A percentile compares a stretch with the other conserved stretches of the same genome.
These are phyloP conservation scores for Phaedon cochleariae DNA, from an alignment of 2,888 invertebrate species.

Conservation along the genomic window DNA sequence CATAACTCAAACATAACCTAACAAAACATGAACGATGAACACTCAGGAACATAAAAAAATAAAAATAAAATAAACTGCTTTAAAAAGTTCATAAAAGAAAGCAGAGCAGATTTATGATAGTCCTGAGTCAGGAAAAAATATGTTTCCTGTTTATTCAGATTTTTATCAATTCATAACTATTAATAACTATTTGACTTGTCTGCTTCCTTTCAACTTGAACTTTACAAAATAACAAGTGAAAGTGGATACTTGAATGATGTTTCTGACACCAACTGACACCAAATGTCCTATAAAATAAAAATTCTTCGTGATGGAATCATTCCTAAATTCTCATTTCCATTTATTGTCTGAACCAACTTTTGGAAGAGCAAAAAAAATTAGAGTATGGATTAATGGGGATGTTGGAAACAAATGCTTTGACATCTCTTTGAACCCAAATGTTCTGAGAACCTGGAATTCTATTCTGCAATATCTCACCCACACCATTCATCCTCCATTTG, in stretches of 20 bases:
- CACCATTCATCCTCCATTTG: conserved; percentile 25
- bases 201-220: no score
- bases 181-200: no score
- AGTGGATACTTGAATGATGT: background rate
- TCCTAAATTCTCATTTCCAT: background rate
- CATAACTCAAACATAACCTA: no score
- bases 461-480: conserved; percentile 26
- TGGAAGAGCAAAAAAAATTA: conserved; percentile 30
- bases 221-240: no score
- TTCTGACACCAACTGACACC: background rate
- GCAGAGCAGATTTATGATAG: no score
- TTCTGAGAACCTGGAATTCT: conserved; percentile 31
- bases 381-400: conserved; percentile 34
- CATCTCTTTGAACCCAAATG: conserved; percentile 32
- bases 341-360: conserved; percentile 30
- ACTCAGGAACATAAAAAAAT: no score
- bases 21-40: no score
- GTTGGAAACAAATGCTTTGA: conserved; percentile 20
- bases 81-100: no score
- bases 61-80: no score
- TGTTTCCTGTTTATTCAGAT: no score
- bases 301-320: background rate
- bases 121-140: no score
- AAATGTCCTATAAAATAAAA: background rate
- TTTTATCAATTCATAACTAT: no score